Conservation (phyloP, 2,113 vertebrate genomes). For the Holacanthus passer region DNA sequence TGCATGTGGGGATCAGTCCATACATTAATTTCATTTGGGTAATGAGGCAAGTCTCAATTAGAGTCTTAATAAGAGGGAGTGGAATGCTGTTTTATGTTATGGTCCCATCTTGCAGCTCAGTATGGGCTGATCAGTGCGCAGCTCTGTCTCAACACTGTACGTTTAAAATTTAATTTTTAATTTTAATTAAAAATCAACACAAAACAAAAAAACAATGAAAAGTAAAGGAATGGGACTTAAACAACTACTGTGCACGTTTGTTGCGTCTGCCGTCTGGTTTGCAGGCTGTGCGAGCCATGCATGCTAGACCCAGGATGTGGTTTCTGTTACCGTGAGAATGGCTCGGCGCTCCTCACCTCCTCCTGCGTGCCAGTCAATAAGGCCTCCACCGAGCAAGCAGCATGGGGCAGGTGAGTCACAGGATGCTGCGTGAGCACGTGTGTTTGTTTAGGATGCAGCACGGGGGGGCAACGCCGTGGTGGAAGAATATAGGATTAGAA, state of each 20-base stretch:
- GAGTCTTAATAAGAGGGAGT: not conserved
- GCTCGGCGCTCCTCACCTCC: constrained; percentile 87
- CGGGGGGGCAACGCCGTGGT: not conserved
- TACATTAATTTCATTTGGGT: constrained; percentile 30
- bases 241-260: no score
- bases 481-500: no score
- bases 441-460: constrained; percentile 1
- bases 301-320: constrained; percentile 97
- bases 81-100: not conserved
- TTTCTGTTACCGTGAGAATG: constrained; percentile 95
- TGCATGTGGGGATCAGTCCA: not conserved
- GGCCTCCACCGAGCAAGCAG: constrained; percentile 89
- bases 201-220: not conserved
- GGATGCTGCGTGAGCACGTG: constrained; percentile 30
- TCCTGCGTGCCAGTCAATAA: constrained; percentile 92
- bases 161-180: no score
- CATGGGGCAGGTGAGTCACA: constrained; percentile 95
- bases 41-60: constrained; percentile 39
- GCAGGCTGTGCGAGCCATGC: constrained; percentile 93
- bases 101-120: not conserved
- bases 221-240: constrained; percentile 2
- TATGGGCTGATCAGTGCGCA: not conserved
- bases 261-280: not conserved
- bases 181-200: no score
- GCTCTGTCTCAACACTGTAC: not conserved